These are phyloP conservation scores for Ataeniobius toweri DNA, from an alignment of 2,797 vertebrate genomes.

Conservation along the genomic window DNA sequence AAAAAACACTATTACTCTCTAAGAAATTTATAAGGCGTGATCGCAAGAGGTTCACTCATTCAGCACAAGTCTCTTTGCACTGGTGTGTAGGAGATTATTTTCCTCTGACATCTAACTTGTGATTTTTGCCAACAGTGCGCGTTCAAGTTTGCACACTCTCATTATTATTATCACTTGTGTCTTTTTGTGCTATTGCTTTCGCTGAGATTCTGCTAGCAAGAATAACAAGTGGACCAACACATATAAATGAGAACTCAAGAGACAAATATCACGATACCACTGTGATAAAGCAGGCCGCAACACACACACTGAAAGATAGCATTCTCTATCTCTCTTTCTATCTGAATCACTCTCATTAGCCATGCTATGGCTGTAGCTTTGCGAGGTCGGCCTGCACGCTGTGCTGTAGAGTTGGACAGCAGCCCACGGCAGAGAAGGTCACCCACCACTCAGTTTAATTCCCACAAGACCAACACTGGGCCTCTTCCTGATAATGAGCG, in stretches of 20 bases:
- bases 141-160: slow-evolving; percentile 17
- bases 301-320: slow-evolving; percentile 42
- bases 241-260: slow-evolving; percentile 24
- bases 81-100: slow-evolving; percentile 57
- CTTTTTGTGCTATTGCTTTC: slow-evolving; percentile 40
- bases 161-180: slow-evolving; percentile 54
- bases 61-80: slow-evolving; percentile 39
- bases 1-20: slow-evolving; percentile 67
- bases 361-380: slow-evolving; percentile 66
- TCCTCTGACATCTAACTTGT: slow-evolving; percentile 50
- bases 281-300: slow-evolving; percentile 50
- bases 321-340: slow-evolving; percentile 51
- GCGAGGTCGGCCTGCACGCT: slow-evolving; percentile 55
- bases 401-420: slow-evolving; percentile 65
- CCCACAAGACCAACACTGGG: slow-evolving; percentile 40
- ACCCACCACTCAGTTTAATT: slow-evolving; percentile 67
- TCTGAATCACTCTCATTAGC: slow-evolving; percentile 75
- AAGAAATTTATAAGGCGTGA: slow-evolving; percentile 41
- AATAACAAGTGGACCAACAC: slow-evolving; percentile 46
- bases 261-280: slow-evolving; percentile 28
- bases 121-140: slow-evolving; percentile 36
- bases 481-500: slow-evolving; percentile 48
- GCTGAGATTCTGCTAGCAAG: slow-evolving; percentile 40
- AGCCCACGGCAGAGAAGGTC: slow-evolving; percentile 73
- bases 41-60: slow-evolving; percentile 6